A percentile compares a stretch with the other conserved stretches of the same genome.
Conservation (phyloP, 2,113 vertebrate species). For the Notiomystis cincta region DNA sequence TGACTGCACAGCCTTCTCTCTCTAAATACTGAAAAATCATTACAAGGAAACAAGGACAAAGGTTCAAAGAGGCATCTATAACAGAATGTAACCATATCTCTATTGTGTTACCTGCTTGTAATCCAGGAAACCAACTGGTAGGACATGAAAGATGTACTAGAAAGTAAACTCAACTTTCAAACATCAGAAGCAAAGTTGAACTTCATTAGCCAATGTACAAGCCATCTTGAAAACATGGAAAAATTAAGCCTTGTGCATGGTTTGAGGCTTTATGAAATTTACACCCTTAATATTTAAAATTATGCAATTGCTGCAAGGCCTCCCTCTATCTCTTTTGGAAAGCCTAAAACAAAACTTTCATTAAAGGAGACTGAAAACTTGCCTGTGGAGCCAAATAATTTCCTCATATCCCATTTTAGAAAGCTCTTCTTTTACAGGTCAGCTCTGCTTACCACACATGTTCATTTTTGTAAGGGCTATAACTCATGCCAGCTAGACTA, state of each 20-base stretch:
- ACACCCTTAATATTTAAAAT: constrained; percentile 58
- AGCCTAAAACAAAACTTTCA: constrained; percentile 36
- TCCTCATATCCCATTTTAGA: neutral
- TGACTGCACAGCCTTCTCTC: neutral
- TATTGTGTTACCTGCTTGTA: neutral
- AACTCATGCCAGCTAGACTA: neutral
- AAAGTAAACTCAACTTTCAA: neutral
- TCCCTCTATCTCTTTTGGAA: constrained; percentile 22
- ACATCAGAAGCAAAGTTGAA: neutral
- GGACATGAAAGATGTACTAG: neutral
- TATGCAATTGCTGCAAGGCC: constrained; percentile 49
- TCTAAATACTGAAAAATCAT: neutral
- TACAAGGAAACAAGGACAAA: neutral
- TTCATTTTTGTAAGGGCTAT: neutral
- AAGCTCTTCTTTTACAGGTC: neutral
- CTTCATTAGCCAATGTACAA: constrained; percentile 9
- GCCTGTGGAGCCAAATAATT: neutral
- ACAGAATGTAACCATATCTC: neutral
- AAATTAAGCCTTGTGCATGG: constrained; percentile 24
- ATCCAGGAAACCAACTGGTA: neutral
- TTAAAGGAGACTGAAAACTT: neutral
- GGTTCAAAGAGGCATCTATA: neutral
- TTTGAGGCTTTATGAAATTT: constrained; percentile 51
- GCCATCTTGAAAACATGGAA: neutral
- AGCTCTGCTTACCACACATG: neutral